Percentiles rank a stretch among this genome's conserved stretches.
phyloP scores from a whole-genome alignment of 2,113 vertebrate species.

The Hystrix brachyura region DNA sequence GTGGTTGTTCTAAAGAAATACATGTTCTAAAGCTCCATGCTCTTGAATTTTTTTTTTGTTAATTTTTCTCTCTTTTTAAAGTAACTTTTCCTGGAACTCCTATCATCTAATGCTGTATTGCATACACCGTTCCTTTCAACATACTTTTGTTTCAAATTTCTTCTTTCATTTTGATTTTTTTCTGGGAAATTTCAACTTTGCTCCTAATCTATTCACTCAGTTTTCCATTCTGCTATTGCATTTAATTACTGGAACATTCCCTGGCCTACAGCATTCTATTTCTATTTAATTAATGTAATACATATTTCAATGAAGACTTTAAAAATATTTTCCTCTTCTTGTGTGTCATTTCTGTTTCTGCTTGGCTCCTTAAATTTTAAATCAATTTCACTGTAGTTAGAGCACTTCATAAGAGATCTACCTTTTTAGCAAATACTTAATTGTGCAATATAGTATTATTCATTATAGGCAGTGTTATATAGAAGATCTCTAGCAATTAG shows the following conservation, averaged over 20 bases:
- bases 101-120: neutral
- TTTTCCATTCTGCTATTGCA: slow-evolving; percentile 32
- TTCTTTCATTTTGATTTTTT: neutral
- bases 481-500: slow-evolving; percentile 3
- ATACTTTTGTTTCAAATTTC: neutral
- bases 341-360: neutral
- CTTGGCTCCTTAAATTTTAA: neutral
- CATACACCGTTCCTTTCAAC: neutral
- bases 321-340: neutral
- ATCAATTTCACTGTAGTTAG: neutral
- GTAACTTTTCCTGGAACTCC: slow-evolving; percentile 8
- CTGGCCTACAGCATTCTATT: neutral
- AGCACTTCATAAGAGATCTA: neutral
- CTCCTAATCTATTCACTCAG: neutral
- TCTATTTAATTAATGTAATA: neutral
- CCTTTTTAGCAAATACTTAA: neutral
- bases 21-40: neutral
- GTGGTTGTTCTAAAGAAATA: slow-evolving; percentile 20
- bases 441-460: neutral
- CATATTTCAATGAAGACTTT: neutral
- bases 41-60: slow-evolving; percentile 20
- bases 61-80: neutral
- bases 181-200: neutral
- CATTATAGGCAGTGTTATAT: neutral
- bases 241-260: neutral